Percentiles rank a stretch among this genome's conserved stretches.
Conservation (phyloP, 2,113 vertebrate genomes). For the Saccopteryx bilineata region DNA sequence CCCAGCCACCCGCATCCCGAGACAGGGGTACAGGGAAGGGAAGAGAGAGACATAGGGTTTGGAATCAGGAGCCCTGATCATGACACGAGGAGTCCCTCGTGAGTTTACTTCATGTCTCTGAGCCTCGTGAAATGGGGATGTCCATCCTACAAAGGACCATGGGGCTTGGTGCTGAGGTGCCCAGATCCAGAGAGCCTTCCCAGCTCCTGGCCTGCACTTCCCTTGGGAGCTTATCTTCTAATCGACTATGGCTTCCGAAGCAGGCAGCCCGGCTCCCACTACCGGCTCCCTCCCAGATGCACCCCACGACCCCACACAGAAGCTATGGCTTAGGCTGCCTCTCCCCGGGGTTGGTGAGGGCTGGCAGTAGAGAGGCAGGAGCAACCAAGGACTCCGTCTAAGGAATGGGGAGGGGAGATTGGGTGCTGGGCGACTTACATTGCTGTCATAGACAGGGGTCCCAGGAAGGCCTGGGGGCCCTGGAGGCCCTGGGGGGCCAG, state of each 20-base stretch:
- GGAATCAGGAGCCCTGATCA: background rate
- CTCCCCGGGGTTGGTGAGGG: too few relatives aligned
- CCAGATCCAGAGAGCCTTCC: too few relatives aligned
- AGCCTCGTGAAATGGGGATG: background rate
- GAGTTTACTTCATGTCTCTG: rapidly evolving
- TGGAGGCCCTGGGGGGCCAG: conserved; percentile 73
- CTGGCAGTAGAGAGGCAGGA: too few relatives aligned
- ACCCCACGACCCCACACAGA: background rate
- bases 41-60: background rate
- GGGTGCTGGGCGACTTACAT: background rate
- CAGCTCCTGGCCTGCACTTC: rapidly evolving
- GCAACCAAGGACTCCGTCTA: background rate
- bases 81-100: background rate
- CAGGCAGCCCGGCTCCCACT: background rate
- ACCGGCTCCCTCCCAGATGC: too few relatives aligned
- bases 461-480: conserved; percentile 63
- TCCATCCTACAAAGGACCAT: too few relatives aligned
- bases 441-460: conserved; percentile 71
- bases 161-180: background rate
- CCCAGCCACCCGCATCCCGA: background rate
- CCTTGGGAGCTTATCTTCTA: rapidly evolving
- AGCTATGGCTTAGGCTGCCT: background rate
- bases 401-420: background rate
- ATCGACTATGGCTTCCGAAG: too few relatives aligned
- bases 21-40: rapidly evolving